Evolutionary conservation across 2,797 vertebrate genomes (phyloP).

Genomic region (Gallinago stenura): DNA sequence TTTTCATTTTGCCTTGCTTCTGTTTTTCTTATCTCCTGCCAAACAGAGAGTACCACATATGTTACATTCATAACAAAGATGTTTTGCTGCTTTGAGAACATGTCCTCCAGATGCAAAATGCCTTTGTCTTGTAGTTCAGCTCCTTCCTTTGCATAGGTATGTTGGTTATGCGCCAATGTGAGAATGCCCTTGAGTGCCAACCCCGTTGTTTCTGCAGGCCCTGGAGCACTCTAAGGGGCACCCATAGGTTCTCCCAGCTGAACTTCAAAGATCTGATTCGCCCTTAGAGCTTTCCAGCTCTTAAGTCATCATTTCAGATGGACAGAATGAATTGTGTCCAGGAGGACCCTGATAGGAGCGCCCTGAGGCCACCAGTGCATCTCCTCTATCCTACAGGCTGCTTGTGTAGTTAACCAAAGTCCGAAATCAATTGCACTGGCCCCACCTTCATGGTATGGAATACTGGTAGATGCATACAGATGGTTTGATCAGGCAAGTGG

Average conservation of each 20-base stretch:
- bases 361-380: not conserved
- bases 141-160: not conserved
- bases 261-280: not conserved
- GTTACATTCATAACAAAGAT: slow-evolving; percentile 42
- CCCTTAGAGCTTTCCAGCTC: not conserved
- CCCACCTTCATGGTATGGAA: not conserved
- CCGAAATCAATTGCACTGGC: not conserved
- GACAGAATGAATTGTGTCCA: not conserved
- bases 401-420: not conserved
- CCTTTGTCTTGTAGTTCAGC: not conserved
- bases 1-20: slow-evolving; percentile 67
- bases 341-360: not conserved
- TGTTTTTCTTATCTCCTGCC: slow-evolving; percentile 70
- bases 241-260: not conserved
- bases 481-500: not conserved
- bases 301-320: not conserved
- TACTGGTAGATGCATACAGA: not conserved
- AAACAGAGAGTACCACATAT: slow-evolving; percentile 57
- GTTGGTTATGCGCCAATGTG: not conserved
- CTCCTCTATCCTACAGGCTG: not conserved
- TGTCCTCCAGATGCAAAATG: slow-evolving; percentile 47
- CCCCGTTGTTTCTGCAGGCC: not conserved
- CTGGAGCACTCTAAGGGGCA: not conserved
- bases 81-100: slow-evolving; percentile 16
- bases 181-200: not conserved